Percentiles rank a stretch among this genome's conserved stretches.
These are phyloP conservation scores for Adelognathus sp. DNA, from an alignment of 2,888 invertebrate species.

Conservation along the genomic window DNA sequence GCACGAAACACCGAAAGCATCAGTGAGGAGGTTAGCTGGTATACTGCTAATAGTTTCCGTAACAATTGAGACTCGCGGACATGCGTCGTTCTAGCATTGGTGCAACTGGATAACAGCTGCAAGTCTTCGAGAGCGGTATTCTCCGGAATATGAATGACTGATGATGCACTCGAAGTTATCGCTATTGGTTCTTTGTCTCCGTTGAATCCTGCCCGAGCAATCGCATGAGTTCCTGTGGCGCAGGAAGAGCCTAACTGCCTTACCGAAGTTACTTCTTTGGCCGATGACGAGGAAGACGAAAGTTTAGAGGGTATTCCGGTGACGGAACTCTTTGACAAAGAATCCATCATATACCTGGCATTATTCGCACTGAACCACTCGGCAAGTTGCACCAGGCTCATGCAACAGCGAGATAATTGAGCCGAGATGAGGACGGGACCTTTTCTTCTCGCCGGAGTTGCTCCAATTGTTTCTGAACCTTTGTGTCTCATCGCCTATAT, in stretches of 20 bases:
- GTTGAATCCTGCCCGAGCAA: not conserved
- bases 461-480: not conserved
- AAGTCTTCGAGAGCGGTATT: too few species aligned
- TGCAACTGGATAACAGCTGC: not conserved
- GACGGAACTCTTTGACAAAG: conserved; percentile 28
- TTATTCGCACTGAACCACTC: conserved; percentile 44
- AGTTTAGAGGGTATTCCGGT: conserved; percentile 32
- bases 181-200: not conserved
- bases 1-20: not conserved
- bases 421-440: not conserved
- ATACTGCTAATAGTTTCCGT: not conserved
- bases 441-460: not conserved
- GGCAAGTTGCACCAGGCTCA: conserved; percentile 2
- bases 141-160: too few species aligned
- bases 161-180: not conserved
- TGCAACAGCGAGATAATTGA: not conserved
- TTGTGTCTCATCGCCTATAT: not conserved
- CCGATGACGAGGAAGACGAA: not conserved
- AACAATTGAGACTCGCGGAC: not conserved
- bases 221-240: not conserved
- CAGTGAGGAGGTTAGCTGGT: not conserved
- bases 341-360: conserved; percentile 10
- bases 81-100: not conserved
- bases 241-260: not conserved
- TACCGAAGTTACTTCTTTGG: not conserved